Evolutionary conservation across 2,113 vertebrate genomes (phyloP).

Genomic region (Platichthys flesus): DNA sequence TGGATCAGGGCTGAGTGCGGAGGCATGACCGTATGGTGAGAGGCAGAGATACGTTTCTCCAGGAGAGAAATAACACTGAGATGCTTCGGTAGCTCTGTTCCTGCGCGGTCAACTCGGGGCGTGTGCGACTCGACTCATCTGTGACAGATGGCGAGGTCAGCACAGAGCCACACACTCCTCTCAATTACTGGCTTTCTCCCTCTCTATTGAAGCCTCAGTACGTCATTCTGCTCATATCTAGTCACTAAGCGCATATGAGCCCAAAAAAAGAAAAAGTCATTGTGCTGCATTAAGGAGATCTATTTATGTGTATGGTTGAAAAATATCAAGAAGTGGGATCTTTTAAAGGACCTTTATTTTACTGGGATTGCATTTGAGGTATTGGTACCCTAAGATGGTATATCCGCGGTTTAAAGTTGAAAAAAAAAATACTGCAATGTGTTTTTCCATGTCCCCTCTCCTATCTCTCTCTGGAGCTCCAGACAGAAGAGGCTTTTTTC

Average conservation of each 20-base stretch:
- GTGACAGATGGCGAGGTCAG: slow-evolving; percentile 47
- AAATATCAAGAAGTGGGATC: no score
- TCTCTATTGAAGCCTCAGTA: background rate
- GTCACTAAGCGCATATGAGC: background rate
- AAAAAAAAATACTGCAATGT: no score
- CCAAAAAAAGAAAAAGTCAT: background rate
- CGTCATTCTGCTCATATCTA: background rate
- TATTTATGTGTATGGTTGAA: no score
- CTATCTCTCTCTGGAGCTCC: no score
- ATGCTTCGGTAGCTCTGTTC: slow-evolving; percentile 19
- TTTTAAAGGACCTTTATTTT: no score
- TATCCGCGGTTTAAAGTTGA: no score
- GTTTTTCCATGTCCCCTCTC: no score
- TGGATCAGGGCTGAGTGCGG: background rate
- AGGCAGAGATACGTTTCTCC: background rate
- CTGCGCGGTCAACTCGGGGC: slow-evolving; percentile 21
- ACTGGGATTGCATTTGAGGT: no score
- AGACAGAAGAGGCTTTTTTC: no score
- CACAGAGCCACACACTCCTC: slow-evolving; percentile 5
- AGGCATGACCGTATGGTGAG: background rate
- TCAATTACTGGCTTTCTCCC: slow-evolving; percentile 13
- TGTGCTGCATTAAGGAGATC: slow-evolving; percentile 4
- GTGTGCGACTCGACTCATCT: background rate
- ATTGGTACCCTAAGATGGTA: no score
- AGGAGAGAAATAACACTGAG: slow-evolving; percentile 21